Base-by-base conservation (phyloP, 1,140 invertebrate species). In the Theocolax elegans region DNA sequence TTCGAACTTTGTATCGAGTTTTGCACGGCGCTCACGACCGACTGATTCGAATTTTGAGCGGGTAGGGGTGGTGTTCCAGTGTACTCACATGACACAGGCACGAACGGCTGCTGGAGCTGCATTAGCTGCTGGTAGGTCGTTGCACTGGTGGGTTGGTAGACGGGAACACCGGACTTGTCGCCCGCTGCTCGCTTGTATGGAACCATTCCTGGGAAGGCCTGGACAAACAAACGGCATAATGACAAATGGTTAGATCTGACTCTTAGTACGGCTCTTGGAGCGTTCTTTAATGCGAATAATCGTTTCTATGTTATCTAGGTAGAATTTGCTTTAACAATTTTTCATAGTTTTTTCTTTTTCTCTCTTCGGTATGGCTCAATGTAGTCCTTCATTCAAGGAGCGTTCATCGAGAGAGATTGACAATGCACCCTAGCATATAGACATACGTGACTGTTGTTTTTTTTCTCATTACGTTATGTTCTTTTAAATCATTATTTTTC, bases 51-150 rank as follows among this genome's bases (percentile, higher is more conserved):
- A 80, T 83, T 85, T 84, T 85, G 84, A 83, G 85, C 84, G 84
- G 87, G 87, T 87, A 87, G 87, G 86, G 87, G 87, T 83, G 89
- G 88, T 86, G 90, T 90, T 87, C 88, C 89, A 87, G 89, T 90
- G 90, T 94, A 94, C 93, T 94, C 92, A 94, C 93, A 94, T 93
- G 92, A 94, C 87, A 94, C 92, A 90, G 93, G 92, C 89, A 94
- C 92, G 89, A 93, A 94, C 80, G 94, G 94, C 91, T 97, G 95
- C 88, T 95, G 93, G 76, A 95, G 88, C 89, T 95, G 95, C 94
- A 97, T 96, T 86, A 97, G 89, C 88, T 95, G 95, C 87, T 97
- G 95, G 88, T 97, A 97, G 79, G 94, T 94, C 76, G 93, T 93
- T 79, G 92, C 92, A 67, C 83, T 83, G 81, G 89, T 90, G 77